Base-by-base conservation (phyloP, 2,797 vertebrate genomes). In the Centroberyx gerrardi region DNA sequence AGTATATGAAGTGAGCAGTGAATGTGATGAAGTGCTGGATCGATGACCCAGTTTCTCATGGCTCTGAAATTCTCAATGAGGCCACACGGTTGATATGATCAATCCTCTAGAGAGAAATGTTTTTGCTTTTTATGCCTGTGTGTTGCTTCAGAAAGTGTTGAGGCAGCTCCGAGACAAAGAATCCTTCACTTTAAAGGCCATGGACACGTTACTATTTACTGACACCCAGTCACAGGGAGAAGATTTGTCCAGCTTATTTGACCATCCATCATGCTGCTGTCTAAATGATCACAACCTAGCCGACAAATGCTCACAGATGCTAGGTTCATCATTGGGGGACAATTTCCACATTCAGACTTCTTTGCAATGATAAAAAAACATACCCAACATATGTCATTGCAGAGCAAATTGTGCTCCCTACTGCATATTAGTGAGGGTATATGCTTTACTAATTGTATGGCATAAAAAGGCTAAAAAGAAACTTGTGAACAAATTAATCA, bases 21-120 rank as follows among this genome's bases (percentile, higher is more conserved):
- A 61, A 42, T 63, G 40, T 60, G 60, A 60, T 61, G 53, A 80
- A 71, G 54, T 55, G 27, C 8, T 15, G 27, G 31, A 74, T 74
- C 2, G 44, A 72, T 53, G 54, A 61, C 29, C 52, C 55, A 69
- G 46, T 81, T 81, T 78, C 40, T 63, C 40, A 60, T 60, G 8
- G 40, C 56, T 63, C 61, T 74, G 51, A 71, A 60, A 22, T 6
- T 54, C 44, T 60, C 17, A n/a, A 44, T 9, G 8, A 15, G 53
- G 64, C 27, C 63, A 63, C 31, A 42, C 51, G 3, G 48, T 55
- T 70, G 18, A 76, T n/a, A 28, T 17, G 54, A 36, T 10, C 54
- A 10, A n/a, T 33, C 22, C 42, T 15, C 42, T 17, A 64, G 51
- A 70, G 58, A 56, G 2, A 78, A n/a, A 33, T 8, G 3, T 6